Conservation (phyloP, 2,888 invertebrate species). For the Eupithecia tripunctaria region DNA sequence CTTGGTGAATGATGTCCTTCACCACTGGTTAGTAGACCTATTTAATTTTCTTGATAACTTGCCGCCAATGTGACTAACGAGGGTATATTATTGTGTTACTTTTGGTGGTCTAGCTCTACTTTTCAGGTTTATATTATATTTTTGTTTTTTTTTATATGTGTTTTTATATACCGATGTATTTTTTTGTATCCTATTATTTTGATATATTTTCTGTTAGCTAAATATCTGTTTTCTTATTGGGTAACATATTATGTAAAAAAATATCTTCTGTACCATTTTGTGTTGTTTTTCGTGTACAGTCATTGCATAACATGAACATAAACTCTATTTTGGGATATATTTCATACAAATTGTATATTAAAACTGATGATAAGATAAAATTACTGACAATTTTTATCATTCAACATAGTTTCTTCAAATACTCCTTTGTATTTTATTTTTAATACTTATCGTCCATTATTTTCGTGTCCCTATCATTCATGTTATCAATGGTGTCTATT, state of each 20-base stretch:
- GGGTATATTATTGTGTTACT: neutral
- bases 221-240: neutral
- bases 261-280: neutral
- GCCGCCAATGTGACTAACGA: slow-evolving; percentile 36
- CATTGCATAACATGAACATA: neutral
- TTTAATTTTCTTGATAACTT: neutral
- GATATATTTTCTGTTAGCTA: neutral
- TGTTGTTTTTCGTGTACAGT: neutral
- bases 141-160: too few relatives aligned
- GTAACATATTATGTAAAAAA: neutral
- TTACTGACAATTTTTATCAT: neutral
- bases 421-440: slow-evolving; percentile 1
- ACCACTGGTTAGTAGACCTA: slow-evolving; percentile 94
- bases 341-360: neutral
- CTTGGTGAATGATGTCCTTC: slow-evolving; percentile 98
- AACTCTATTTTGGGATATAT: neutral
- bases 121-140: slow-evolving; percentile 6
- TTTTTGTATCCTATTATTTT: neutral
- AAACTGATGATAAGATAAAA: neutral
- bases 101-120: neutral
- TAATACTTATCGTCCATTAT: slow-evolving; percentile 35
- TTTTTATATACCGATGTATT: neutral
- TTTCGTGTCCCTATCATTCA: slow-evolving; percentile 57
- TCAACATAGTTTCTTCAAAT: neutral
- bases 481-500: slow-evolving; percentile 76